phyloP scores from a whole-genome alignment of 64 coral and sea anemone genomes.

The Stichodactyla mertensii region DNA sequence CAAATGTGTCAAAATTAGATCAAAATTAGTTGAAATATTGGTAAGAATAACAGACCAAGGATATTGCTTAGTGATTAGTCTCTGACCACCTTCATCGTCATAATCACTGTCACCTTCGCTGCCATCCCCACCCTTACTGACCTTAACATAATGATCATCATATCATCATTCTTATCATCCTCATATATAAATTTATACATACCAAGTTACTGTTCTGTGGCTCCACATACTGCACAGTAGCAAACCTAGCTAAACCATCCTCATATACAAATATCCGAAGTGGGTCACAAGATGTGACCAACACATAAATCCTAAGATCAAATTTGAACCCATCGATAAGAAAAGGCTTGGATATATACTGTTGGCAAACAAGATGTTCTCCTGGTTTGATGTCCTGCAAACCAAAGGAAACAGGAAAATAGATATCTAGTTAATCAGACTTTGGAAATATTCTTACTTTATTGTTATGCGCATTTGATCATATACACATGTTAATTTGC shows the following conservation, averaged over 20 bases:
- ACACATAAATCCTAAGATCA: slow-evolving; percentile 87
- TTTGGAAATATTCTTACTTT: no score
- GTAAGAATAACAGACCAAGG: no score
- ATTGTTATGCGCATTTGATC: no score
- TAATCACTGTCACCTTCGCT: neutral
- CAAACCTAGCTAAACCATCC: slow-evolving; percentile 94
- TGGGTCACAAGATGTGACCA: slow-evolving; percentile 93
- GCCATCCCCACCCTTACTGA: no score
- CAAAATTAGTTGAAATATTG: no score
- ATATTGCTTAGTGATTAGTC: no score
- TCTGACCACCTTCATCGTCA: no score
- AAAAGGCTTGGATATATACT: slow-evolving; percentile 93
- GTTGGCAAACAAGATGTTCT: slow-evolving; percentile 93
- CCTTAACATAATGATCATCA: neutral
- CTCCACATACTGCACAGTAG: slow-evolving; percentile 79
- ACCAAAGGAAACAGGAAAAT: neutral
- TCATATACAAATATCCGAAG: slow-evolving; percentile 94
- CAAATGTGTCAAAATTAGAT: neutral
- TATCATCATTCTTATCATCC: neutral
- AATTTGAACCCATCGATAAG: slow-evolving; percentile 98
- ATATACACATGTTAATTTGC: no score
- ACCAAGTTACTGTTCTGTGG: slow-evolving; percentile 87
- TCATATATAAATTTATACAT: neutral
- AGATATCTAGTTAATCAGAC: neutral
- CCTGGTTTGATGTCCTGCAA: slow-evolving; percentile 86